Evolutionary conservation across 2,797 vertebrate species (phyloP).

Genomic region (Bradypodion pumilum): DNA sequence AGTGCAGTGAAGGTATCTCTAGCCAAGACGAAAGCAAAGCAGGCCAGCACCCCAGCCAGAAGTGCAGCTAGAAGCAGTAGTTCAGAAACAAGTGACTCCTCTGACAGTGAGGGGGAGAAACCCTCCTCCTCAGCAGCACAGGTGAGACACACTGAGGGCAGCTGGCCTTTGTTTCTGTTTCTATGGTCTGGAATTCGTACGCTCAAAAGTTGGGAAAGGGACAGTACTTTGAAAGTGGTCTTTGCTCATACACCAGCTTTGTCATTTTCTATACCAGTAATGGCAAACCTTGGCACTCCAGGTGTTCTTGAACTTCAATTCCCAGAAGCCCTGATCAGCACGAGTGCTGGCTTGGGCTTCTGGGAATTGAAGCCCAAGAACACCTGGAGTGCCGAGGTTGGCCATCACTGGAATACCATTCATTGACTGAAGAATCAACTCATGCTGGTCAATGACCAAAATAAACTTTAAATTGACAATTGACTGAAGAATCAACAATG

Average conservation of each 20-base stretch:
- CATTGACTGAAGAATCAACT: not conserved
- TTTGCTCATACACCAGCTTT: too few species aligned
- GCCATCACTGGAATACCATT: too few species aligned
- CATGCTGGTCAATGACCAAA: too few species aligned
- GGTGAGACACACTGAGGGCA: not conserved
- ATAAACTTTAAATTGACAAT: too few species aligned
- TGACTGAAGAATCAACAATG: not conserved
- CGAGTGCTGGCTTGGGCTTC: too few species aligned
- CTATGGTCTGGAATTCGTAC: not conserved
- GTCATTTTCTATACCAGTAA: not conserved
- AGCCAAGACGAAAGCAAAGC: constrained; percentile 3
- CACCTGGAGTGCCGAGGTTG: too few species aligned
- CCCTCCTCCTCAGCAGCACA: not conserved
- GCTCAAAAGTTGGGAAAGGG: not conserved
- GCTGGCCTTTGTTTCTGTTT: not conserved
- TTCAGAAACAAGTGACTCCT: constrained; percentile 63
- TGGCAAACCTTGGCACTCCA: too few species aligned
- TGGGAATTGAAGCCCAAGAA: too few species aligned
- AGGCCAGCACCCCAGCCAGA: not conserved
- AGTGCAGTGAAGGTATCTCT: constrained; percentile 5
- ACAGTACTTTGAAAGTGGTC: not conserved
- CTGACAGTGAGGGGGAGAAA: constrained; percentile 38
- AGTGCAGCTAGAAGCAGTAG: constrained; percentile 31
- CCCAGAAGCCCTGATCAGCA: too few species aligned
- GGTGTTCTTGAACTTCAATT: too few species aligned